phyloP scores from a whole-genome alignment of 2,888 invertebrate genomes.

The Oasisia sp. region DNA sequence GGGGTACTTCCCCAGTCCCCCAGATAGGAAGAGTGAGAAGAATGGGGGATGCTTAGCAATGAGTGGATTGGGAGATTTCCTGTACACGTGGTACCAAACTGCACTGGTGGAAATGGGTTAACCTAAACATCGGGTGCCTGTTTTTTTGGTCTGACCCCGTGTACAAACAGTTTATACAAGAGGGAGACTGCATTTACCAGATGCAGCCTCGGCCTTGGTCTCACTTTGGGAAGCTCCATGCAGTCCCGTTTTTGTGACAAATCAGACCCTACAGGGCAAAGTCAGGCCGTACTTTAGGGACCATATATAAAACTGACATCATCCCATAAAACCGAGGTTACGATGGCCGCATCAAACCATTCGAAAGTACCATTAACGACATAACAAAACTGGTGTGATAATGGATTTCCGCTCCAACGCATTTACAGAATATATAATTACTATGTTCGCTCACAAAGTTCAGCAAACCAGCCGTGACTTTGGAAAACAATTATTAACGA shows the following conservation, averaged over 20 bases:
- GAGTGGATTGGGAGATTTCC: background rate
- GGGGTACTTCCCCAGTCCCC: background rate
- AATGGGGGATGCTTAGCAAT: background rate
- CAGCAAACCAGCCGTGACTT: background rate
- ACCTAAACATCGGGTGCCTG: background rate
- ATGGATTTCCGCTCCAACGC: background rate
- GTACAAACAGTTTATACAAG: constrained; percentile 4
- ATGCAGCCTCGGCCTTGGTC: background rate
- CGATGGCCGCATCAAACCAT: background rate
- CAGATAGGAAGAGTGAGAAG: background rate
- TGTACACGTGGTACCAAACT: background rate
- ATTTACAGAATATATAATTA: background rate
- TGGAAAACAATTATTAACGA: background rate
- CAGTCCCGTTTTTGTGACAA: background rate
- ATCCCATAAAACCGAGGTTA: background rate
- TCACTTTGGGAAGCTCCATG: background rate
- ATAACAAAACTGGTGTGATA: background rate
- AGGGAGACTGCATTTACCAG: background rate
- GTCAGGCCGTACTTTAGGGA: background rate
- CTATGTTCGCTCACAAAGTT: background rate
- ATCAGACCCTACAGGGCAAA: background rate
- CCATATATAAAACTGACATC: background rate
- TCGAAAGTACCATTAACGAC: background rate
- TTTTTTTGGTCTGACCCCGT: background rate
- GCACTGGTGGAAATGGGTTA: background rate